Evolutionary conservation across 2,113 vertebrate species (phyloP).

Genomic region (Leucosticte australis): DNA sequence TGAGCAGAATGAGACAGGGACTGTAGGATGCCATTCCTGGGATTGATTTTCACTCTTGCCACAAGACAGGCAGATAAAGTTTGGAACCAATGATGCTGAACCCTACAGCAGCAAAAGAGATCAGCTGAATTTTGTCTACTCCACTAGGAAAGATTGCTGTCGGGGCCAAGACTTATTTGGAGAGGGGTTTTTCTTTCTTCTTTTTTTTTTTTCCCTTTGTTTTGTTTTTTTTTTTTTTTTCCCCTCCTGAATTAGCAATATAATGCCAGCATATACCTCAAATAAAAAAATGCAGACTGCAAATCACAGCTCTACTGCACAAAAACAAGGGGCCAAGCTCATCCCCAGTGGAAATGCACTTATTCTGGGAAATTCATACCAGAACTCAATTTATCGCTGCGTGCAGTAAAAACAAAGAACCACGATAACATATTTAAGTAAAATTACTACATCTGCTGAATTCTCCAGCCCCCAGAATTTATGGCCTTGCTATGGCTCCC

Average conservation of each 20-base stretch:
- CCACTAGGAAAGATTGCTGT: conserved; percentile 43
- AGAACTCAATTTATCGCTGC: background rate
- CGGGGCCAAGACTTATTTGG: background rate
- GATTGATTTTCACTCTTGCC: conserved; percentile 86
- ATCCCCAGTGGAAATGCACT: background rate
- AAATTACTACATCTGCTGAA: conserved; percentile 51
- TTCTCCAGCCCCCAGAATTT: conserved; percentile 12
- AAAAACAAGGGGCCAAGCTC: background rate
- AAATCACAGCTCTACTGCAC: background rate
- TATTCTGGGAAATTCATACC: background rate
- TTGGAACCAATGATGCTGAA: conserved; percentile 60
- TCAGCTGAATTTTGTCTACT: conserved; percentile 56
- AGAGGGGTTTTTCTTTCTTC: background rate
- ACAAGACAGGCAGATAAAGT: conserved; percentile 79
- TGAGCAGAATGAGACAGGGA: conserved; percentile 67
- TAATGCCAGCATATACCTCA: background rate
- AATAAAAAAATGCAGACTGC: background rate
- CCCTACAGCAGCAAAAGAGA: conserved; percentile 56
- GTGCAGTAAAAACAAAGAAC: background rate
- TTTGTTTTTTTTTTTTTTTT: too few relatives aligned
- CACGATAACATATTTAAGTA: conserved; percentile 8
- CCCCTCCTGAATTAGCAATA: background rate
- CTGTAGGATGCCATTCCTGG: conserved; percentile 74
- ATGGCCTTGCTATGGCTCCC: background rate
- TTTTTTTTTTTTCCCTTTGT: too few relatives aligned